A percentile compares a stretch with the other conserved stretches of the same genome.
Evolutionary conservation across 2,888 invertebrate species (phyloP).

Genomic region (Drosophila atripex): DNA sequence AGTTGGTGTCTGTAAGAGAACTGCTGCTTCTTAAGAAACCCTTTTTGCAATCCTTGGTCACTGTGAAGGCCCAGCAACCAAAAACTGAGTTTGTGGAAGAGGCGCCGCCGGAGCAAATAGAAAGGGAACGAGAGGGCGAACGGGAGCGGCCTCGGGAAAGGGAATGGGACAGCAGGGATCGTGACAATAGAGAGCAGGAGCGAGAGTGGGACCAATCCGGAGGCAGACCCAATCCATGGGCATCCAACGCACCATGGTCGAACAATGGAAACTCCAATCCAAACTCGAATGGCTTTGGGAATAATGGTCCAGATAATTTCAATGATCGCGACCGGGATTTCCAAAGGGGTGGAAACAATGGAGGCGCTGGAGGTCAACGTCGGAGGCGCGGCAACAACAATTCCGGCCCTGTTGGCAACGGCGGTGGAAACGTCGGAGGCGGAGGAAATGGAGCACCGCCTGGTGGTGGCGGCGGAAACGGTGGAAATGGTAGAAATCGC

Average conservation of each 20-base stretch:
- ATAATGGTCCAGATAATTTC: conserved; percentile 49
- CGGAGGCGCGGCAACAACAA: conserved; percentile 68
- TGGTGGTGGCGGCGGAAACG: conserved; percentile 26
- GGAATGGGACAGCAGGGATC: conserved; percentile 48
- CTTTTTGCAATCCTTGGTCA: conserved; percentile 78
- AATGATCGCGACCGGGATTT: conserved; percentile 64
- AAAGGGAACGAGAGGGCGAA: conserved; percentile 51
- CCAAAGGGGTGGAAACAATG: conserved; percentile 53
- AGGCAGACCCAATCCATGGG: conserved; percentile 73
- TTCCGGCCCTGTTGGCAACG: conserved; percentile 34
- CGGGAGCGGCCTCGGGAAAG: conserved; percentile 33
- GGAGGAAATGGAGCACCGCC: conserved; percentile 6
- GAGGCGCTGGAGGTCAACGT: conserved; percentile 54
- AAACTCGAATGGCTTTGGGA: conserved; percentile 34
- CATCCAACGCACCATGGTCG: conserved; percentile 60
- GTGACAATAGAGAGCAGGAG: conserved; percentile 42
- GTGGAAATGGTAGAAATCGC: conserved; percentile 50
- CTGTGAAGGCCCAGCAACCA: conserved; percentile 79
- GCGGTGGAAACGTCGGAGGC: conserved; percentile 17
- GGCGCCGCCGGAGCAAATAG: conserved; percentile 57
- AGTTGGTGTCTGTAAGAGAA: conserved; percentile 81
- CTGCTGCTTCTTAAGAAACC: conserved; percentile 78
- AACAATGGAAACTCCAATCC: conserved; percentile 59
- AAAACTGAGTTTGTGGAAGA: conserved; percentile 65
- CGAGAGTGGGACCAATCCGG: conserved; percentile 25